Evolutionary conservation across 2,888 invertebrate species (phyloP), one percentile per base, ranked within the genome.

Genomic region (Apamea sordens): DNA sequence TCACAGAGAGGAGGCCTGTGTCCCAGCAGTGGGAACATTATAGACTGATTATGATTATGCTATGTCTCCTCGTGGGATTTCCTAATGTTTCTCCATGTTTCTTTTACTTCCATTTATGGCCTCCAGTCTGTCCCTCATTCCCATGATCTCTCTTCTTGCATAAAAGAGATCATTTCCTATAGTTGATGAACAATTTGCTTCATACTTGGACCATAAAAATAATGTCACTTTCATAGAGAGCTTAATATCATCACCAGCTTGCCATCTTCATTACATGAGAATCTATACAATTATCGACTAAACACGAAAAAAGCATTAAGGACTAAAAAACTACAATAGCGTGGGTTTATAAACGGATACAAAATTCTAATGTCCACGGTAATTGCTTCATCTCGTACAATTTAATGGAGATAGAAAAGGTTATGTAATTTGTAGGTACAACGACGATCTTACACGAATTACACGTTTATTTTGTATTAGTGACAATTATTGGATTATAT

Each of bases 331-430:
- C 13, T 13, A 68, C 44, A 56, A 72, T 28, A 18, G 69, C 82
- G 82, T 82, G 86, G 76, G 63, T 59, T 63, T 78, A 24, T 75
- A 65, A 82, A 75, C 50, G 74, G 47, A 63, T 69, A 83, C 18
- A 76, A 83, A 73, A 61, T 83, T 71, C 28, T 78, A 83, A 83
- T 73, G 73, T 73, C 73, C 50, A n/a, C 32, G 71, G 76, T 86
- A 85, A 85, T 86, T 73, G 75, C 84, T 86, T 83, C 63, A 77
- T 82, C 65, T 73, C 53, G 21, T 61, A 73, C 77, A 73, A 56
- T 61, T 15, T 68, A 69, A 63, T 82, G 67, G 69, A 44, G 65
- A 82, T 69, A 73, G 65, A 10, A 56, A 47, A 63, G 63, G 28
- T 82, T 83, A 64, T 73, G 41, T 73, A 68, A 77, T 75, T 82